These are phyloP conservation scores for Acanthiza pusilla DNA, from an alignment of 2,797 vertebrate species.

Conservation along the genomic window DNA sequence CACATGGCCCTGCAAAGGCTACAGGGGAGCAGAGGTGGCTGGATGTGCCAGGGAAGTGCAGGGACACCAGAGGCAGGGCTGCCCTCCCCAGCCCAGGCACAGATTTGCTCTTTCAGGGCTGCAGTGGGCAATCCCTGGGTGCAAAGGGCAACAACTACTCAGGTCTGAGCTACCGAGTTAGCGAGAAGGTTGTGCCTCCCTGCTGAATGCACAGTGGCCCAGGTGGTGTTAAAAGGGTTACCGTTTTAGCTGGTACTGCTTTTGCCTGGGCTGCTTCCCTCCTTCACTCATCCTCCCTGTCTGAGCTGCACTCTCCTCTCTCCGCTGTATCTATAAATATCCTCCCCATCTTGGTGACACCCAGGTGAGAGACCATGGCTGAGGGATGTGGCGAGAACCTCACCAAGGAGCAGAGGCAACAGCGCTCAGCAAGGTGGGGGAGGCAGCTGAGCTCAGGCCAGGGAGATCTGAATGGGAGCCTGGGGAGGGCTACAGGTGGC, in stretches of 20 bases:
- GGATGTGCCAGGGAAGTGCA: accelerated
- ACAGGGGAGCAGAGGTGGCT: neutral
- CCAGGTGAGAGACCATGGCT: neutral
- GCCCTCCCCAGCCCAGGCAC: neutral
- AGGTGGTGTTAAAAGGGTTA: neutral
- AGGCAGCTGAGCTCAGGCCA: neutral
- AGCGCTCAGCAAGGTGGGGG: neutral
- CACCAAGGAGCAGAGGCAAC: neutral
- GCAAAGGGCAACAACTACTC: neutral
- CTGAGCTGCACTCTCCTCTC: neutral
- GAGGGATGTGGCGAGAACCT: neutral
- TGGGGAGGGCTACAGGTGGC: neutral
- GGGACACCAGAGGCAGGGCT: neutral
- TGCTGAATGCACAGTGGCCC: neutral
- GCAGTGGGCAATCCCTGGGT: neutral
- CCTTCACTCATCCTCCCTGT: neutral
- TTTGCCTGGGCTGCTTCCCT: neutral
- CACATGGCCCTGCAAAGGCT: neutral
- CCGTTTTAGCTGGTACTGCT: too few relatives aligned
- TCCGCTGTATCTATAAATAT: neutral
- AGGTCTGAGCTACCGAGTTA: neutral
- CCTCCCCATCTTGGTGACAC: neutral
- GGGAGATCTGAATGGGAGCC: neutral
- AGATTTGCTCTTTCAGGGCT: neutral
- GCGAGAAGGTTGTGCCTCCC: neutral